phyloP scores from a whole-genome alignment of 2,888 invertebrate species.

The Plebejus anna region DNA sequence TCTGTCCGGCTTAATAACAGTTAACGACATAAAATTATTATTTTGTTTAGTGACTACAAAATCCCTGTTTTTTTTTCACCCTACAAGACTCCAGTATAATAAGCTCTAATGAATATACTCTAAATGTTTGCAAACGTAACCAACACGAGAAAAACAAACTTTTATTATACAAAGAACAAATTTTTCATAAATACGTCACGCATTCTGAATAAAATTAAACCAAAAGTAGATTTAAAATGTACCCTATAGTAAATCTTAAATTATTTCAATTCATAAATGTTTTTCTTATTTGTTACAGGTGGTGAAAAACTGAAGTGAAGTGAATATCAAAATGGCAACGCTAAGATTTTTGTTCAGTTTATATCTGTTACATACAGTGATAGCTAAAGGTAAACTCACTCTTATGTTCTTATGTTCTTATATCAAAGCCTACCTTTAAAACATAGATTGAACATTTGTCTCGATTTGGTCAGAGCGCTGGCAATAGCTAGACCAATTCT shows the following conservation, averaged over 20 bases:
- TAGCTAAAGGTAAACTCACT: conserved; percentile 24
- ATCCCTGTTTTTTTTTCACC: neutral
- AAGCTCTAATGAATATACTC: neutral
- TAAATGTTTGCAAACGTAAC: neutral
- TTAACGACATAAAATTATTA: too few relatives aligned
- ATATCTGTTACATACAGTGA: conserved; percentile 16
- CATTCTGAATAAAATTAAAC: neutral
- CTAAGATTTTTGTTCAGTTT: conserved; percentile 23
- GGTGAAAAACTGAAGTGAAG: conserved; percentile 15
- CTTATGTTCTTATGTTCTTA: neutral
- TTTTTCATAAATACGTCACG: neutral
- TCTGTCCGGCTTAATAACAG: too few relatives aligned
- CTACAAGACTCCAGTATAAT: neutral
- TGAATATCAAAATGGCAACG: conserved; percentile 23
- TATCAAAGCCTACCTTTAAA: neutral
- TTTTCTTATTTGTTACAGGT: conserved; percentile 14
- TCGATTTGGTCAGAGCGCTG: too few relatives aligned
- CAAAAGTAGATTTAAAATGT: neutral
- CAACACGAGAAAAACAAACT: neutral
- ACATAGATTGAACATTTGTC: too few relatives aligned
- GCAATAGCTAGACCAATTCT: too few relatives aligned
- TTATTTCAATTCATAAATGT: neutral
- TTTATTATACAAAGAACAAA: neutral
- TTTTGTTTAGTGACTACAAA: too few relatives aligned
- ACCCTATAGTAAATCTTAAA: neutral